Conservation (phyloP, 2,888 invertebrate genomes). For the Dichetophora obliterata region DNA sequence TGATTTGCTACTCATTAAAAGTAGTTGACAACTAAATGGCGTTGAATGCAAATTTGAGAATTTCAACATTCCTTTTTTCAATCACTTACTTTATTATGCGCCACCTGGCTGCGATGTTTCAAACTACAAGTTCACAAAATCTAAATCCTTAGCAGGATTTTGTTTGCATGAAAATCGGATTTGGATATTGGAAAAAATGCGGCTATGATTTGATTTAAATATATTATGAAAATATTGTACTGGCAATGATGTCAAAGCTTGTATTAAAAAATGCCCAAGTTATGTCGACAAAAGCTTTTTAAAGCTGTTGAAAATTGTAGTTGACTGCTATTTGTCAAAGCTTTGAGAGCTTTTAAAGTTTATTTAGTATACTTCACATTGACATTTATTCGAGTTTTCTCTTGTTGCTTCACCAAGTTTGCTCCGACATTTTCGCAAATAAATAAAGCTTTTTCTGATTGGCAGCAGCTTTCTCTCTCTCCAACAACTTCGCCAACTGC, state of each 20-base stretch:
- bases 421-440: not conserved
- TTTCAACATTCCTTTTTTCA: no score
- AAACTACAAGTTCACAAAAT: no score
- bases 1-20: no score
- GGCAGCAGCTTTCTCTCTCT: not conserved
- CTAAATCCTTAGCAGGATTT: no score
- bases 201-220: no score
- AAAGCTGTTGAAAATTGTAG: not conserved
- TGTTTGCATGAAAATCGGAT: no score
- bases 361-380: not conserved
- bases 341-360: slow-evolving; percentile 20
- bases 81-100: no score
- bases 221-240: not conserved
- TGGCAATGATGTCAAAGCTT: slow-evolving; percentile 17
- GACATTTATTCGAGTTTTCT: not conserved
- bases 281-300: not conserved
- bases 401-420: slow-evolving; percentile 6
- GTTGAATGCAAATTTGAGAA: no score
- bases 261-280: not conserved
- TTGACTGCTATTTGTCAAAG: not conserved
- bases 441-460: not conserved
- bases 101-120: no score
- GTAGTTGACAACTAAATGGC: no score
- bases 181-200: no score
- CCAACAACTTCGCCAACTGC: not conserved